phyloP scores from a whole-genome alignment of 2,888 invertebrate genomes.

The Dysmachus trigonus region DNA sequence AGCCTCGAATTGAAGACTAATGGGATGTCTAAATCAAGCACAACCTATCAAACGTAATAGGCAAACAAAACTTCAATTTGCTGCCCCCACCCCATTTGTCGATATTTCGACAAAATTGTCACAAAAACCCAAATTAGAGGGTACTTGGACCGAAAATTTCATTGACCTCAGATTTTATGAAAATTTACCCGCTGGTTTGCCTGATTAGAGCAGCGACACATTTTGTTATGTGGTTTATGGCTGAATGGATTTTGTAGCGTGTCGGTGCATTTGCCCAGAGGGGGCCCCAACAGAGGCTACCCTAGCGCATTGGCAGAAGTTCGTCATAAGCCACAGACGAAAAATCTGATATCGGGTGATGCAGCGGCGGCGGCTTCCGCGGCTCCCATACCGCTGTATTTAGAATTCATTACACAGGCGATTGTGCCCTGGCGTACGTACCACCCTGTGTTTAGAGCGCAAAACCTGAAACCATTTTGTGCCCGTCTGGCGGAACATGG shows the following conservation, averaged over 20 bases:
- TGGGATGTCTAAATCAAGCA: neutral
- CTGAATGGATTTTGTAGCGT: neutral
- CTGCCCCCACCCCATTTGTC: neutral
- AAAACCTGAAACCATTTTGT: slow-evolving; percentile 15
- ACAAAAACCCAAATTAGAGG: neutral
- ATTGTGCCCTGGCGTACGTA: neutral
- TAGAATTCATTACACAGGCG: neutral
- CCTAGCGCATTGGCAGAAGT: neutral
- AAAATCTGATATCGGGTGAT: neutral
- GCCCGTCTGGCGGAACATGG: slow-evolving; percentile 24
- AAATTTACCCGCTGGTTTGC: neutral
- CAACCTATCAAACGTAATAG: neutral
- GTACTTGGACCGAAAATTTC: neutral
- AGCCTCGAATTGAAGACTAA: neutral
- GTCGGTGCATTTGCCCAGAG: neutral
- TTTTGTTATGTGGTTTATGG: slow-evolving; percentile 27
- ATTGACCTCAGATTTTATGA: slow-evolving; percentile 22
- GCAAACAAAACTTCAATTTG: neutral
- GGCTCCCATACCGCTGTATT: neutral
- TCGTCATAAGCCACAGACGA: neutral
- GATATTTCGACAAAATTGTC: neutral
- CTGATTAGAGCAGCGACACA: slow-evolving; percentile 16
- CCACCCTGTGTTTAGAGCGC: neutral
- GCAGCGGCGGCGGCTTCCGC: neutral
- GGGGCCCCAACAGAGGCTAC: neutral